These are phyloP conservation scores for Aselliscus stoliczkanus DNA, from an alignment of 2,797 vertebrate genomes.

Conservation along the genomic window DNA sequence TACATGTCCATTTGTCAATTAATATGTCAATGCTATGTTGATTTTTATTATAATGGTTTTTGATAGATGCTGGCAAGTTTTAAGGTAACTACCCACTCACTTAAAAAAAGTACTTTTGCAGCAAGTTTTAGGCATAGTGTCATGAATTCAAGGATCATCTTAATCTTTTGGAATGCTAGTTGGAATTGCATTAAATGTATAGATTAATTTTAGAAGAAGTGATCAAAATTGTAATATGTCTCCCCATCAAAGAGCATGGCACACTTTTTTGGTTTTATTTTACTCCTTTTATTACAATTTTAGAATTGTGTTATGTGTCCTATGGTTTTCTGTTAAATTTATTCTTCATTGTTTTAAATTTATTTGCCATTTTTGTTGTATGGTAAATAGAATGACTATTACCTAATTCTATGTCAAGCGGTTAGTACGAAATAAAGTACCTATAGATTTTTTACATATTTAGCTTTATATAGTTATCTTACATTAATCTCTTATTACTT, in stretches of 20 bases:
- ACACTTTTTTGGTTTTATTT: neutral
- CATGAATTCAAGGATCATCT: neutral
- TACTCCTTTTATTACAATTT: neutral
- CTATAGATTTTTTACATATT: neutral
- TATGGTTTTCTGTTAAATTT: neutral
- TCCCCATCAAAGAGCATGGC: neutral
- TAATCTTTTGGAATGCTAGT: neutral
- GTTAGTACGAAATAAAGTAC: neutral
- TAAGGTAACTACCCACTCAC: neutral
- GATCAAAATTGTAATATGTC: too few relatives aligned
- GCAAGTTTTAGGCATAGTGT: neutral
- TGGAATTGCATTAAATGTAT: neutral
- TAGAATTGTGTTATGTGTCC: neutral
- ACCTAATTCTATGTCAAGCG: neutral
- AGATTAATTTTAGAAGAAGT: neutral
- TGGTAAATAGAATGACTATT: neutral
- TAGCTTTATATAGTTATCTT: neutral
- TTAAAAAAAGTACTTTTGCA: neutral
- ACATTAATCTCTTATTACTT: neutral
- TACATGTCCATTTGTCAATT: neutral
- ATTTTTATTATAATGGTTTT: neutral
- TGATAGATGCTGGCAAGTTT: neutral
- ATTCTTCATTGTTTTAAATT: neutral
- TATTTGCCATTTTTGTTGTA: neutral
- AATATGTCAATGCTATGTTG: rapidly evolving